Evolutionary conservation across 2,888 invertebrate genomes (phyloP).

Genomic region (Melanotus villosus): DNA sequence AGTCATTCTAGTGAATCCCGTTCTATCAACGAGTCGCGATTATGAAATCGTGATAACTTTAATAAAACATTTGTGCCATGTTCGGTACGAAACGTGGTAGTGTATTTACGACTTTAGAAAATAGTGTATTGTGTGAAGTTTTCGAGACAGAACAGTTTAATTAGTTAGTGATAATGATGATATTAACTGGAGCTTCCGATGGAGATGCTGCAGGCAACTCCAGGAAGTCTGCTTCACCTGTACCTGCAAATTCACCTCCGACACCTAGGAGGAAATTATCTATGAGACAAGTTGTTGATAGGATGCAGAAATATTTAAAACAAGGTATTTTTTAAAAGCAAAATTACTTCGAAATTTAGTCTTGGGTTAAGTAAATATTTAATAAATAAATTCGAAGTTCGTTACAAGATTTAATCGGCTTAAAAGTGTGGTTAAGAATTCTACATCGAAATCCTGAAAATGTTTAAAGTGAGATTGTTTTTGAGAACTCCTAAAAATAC

Average conservation of each 20-base stretch:
- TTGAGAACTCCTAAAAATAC: too few relatives aligned
- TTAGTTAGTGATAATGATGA: constrained; percentile 35
- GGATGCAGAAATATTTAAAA: constrained; percentile 60
- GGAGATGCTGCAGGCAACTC: constrained; percentile 22
- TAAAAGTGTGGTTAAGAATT: too few relatives aligned
- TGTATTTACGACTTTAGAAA: background rate
- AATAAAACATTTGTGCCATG: background rate
- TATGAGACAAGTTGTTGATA: constrained; percentile 60
- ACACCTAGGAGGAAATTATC: constrained; percentile 57
- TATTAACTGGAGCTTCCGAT: constrained; percentile 28
- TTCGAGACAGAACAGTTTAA: background rate
- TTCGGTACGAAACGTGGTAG: background rate
- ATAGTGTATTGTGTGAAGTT: constrained; percentile 1
- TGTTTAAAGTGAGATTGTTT: too few relatives aligned
- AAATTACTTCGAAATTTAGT: too few relatives aligned
- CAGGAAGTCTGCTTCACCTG: constrained; percentile 17
- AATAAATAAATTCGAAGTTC: too few relatives aligned
- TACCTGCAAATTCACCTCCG: constrained; percentile 58
- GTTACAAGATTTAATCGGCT: too few relatives aligned
- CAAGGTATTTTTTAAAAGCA: constrained; percentile 53
- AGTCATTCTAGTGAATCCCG: constrained; percentile 20
- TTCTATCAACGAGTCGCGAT: background rate
- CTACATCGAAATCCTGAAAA: too few relatives aligned
- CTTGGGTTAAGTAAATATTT: too few relatives aligned
- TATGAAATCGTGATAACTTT: too few relatives aligned